These are phyloP conservation scores for Beroe ovata DNA, from an alignment of 37 sponge, comb jelly and placozoan species.

Conservation along the genomic window DNA sequence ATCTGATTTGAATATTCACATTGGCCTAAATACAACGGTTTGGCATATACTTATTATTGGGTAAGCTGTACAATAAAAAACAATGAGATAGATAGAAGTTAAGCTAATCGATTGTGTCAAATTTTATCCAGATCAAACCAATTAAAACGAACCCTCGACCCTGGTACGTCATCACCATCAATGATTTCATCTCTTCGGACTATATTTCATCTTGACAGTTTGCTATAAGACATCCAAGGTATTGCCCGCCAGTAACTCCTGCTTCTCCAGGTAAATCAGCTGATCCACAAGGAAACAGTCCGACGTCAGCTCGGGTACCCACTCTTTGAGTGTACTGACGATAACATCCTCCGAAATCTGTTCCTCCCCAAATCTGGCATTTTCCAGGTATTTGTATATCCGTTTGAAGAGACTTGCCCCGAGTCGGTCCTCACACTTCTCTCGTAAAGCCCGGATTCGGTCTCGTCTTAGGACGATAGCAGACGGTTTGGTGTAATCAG, in stretches of 20 bases:
- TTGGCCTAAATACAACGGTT: no score
- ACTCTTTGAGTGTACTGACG: constrained; percentile 9
- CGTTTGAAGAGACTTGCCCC: neutral
- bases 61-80: no score
- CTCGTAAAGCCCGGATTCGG: constrained; percentile 21
- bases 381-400: constrained; percentile 52
- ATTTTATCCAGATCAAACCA: no score
- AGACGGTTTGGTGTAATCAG: constrained; percentile 62
- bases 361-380: constrained; percentile 55
- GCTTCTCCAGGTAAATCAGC: constrained; percentile 65
- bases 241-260: constrained; percentile 43
- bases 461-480: constrained; percentile 48
- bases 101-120: no score
- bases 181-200: no score
- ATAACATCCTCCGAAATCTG: constrained; percentile 27
- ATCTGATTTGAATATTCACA: no score
- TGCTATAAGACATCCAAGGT: constrained; percentile 19
- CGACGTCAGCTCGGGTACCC: constrained; percentile 47
- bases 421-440: constrained; percentile 4
- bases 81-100: no score
- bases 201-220: no score
- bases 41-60: no score
- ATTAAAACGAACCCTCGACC: no score
- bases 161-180: no score
- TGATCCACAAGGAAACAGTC: constrained; percentile 58